A percentile compares a stretch with the other conserved stretches of the same genome.
phyloP scores from a whole-genome alignment of 2,888 invertebrate genomes.

The Eurois occulta region DNA sequence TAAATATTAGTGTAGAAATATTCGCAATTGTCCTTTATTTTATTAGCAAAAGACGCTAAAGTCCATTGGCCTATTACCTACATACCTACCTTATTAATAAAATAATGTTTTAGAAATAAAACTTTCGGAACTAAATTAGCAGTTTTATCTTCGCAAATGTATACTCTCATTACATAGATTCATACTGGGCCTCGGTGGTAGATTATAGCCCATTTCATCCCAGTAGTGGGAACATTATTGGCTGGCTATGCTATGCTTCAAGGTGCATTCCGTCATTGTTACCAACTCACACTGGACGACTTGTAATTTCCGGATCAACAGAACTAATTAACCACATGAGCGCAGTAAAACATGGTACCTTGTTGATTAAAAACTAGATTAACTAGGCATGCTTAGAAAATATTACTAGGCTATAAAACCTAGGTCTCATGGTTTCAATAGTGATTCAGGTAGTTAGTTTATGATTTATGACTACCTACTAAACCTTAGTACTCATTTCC shows the following conservation, averaged over 20 bases:
- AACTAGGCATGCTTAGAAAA: slow-evolving; percentile 32
- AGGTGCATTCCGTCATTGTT: slow-evolving; percentile 9
- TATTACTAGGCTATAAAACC: slow-evolving; percentile 44
- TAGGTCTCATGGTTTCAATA: slow-evolving; percentile 30
- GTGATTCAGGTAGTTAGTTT: slow-evolving; percentile 28
- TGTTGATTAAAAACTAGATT: slow-evolving; percentile 55
- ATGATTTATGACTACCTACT: slow-evolving; percentile 50
- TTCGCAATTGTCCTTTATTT: neutral
- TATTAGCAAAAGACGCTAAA: too few relatives aligned
- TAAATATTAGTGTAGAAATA: neutral
- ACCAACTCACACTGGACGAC: neutral
- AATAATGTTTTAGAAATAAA: too few relatives aligned
- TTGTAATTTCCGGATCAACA: slow-evolving; percentile 51
- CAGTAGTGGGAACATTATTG: neutral
- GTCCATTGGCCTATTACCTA: neutral
- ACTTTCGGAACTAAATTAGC: too few relatives aligned
- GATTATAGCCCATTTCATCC: neutral
- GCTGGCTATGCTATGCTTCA: neutral
- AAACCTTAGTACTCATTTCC: slow-evolving; percentile 29
- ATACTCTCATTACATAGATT: neutral
- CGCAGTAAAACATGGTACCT: slow-evolving; percentile 51
- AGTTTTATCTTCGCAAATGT: neutral
- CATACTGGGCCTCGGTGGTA: neutral
- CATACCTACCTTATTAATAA: too few relatives aligned
- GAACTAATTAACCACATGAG: slow-evolving; percentile 40